Evolutionary conservation across 2,888 invertebrate genomes (phyloP).

Genomic region (Drosophila kambysellisi): DNA sequence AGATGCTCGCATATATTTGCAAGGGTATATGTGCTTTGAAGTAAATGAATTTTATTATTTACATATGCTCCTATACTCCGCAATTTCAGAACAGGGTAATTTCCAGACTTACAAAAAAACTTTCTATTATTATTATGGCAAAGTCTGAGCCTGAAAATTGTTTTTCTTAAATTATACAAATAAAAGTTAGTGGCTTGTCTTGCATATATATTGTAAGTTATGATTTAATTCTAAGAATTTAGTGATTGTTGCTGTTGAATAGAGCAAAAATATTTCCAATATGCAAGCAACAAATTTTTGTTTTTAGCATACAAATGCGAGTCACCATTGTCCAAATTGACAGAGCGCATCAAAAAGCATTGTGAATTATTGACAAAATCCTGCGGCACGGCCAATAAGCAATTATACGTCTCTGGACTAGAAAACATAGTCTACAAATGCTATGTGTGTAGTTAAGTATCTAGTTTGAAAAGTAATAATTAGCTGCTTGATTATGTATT

Average conservation of each 20-base stretch:
- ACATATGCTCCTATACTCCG: not conserved
- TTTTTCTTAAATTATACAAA: not conserved
- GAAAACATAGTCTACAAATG: no score
- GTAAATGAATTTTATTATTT: not conserved
- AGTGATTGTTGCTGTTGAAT: not conserved
- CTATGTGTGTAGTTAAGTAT: no score
- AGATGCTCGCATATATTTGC: not conserved
- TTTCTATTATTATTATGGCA: not conserved
- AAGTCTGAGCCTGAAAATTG: not conserved
- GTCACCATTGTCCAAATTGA: not conserved
- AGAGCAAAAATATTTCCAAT: not conserved
- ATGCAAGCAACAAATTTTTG: not conserved
- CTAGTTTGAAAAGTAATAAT: no score
- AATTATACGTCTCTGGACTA: no score
- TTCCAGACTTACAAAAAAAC: not conserved
- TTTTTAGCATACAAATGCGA: not conserved
- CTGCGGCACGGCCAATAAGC: no score
- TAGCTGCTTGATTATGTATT: no score
- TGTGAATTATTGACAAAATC: no score
- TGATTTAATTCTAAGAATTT: not conserved
- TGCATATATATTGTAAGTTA: not conserved
- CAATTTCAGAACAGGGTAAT: not conserved
- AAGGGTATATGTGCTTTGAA: not conserved
- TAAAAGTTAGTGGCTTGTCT: not conserved
- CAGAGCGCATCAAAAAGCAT: no score